These are phyloP conservation scores for Sorex fumeus DNA, from an alignment of 2,113 vertebrate species.

Conservation along the genomic window DNA sequence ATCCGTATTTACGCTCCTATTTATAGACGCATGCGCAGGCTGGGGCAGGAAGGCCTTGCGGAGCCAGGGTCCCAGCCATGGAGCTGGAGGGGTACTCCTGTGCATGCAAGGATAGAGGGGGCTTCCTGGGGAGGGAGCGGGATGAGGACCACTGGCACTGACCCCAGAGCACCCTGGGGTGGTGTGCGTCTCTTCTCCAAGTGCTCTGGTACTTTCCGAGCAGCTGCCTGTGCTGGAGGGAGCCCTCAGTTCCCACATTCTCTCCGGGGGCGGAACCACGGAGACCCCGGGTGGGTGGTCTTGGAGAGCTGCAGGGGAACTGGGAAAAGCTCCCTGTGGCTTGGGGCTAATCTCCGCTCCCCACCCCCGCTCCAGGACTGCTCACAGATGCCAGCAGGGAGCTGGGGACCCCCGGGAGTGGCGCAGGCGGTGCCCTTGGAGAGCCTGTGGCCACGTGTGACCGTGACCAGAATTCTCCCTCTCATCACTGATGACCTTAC, in stretches of 20 bases:
- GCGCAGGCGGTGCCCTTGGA: background rate
- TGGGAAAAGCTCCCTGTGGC: background rate
- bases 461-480: too few relatives aligned
- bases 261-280: background rate
- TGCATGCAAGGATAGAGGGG: background rate
- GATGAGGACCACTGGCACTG: accelerated
- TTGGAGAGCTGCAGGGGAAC: background rate
- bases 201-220: too few relatives aligned
- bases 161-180: background rate
- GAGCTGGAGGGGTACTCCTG: background rate
- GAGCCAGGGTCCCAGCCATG: background rate
- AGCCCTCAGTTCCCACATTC: background rate
- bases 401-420: too few relatives aligned
- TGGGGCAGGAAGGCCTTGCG: background rate
- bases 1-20: background rate
- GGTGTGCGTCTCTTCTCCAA: too few relatives aligned
- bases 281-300: constrained; percentile 50
- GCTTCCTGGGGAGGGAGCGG: background rate
- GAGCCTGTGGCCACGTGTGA: background rate
- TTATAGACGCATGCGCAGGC: background rate
- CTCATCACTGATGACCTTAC: too few relatives aligned
- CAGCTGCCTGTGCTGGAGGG: background rate
- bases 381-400: background rate
- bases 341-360: constrained; percentile 3
- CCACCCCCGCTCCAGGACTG: background rate